phyloP scores from a whole-genome alignment of 2,888 invertebrate genomes.

The Sicus ferrugineus region DNA sequence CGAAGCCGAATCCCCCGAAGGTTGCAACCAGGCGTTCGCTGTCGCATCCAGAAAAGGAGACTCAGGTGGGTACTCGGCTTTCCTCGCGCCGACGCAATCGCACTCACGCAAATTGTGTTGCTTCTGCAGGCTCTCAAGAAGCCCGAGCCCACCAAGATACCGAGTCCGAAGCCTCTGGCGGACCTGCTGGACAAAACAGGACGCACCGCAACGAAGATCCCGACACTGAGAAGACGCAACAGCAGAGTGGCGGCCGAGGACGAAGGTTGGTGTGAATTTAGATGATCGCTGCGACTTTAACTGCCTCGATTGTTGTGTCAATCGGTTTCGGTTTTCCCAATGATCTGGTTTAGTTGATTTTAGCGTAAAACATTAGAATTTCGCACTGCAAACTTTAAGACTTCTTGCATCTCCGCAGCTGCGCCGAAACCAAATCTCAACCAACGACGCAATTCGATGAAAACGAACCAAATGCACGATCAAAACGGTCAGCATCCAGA shows the following conservation, averaged over 20 bases:
- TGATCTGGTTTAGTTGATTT: too few relatives aligned
- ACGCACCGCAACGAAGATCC: conserved; percentile 55
- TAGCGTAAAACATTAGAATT: too few relatives aligned
- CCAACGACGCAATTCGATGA: conserved; percentile 58
- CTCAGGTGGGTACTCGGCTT: conserved; percentile 47
- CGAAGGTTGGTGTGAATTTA: too few relatives aligned
- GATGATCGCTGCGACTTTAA: too few relatives aligned
- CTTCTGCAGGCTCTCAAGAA: conserved; percentile 53
- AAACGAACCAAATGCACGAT: conserved; percentile 41
- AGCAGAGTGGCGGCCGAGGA: conserved; percentile 53
- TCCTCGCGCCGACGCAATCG: neutral
- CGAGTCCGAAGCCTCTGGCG: conserved; percentile 59
- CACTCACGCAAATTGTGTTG: neutral
- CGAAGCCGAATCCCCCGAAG: conserved; percentile 54
- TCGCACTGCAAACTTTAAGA: too few relatives aligned
- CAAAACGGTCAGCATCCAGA: conserved; percentile 38
- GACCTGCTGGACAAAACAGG: conserved; percentile 59
- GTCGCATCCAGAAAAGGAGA: conserved; percentile 63
- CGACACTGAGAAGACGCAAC: conserved; percentile 52
- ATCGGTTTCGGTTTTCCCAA: too few relatives aligned
- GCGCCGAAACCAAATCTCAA: conserved; percentile 43
- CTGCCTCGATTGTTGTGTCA: too few relatives aligned
- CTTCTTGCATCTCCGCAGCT: conserved; percentile 41
- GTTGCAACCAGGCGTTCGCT: conserved; percentile 61
- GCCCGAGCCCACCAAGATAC: conserved; percentile 57